These are phyloP conservation scores for Coptodon rendalli DNA, from an alignment of 2,113 vertebrate species.

Conservation along the genomic window DNA sequence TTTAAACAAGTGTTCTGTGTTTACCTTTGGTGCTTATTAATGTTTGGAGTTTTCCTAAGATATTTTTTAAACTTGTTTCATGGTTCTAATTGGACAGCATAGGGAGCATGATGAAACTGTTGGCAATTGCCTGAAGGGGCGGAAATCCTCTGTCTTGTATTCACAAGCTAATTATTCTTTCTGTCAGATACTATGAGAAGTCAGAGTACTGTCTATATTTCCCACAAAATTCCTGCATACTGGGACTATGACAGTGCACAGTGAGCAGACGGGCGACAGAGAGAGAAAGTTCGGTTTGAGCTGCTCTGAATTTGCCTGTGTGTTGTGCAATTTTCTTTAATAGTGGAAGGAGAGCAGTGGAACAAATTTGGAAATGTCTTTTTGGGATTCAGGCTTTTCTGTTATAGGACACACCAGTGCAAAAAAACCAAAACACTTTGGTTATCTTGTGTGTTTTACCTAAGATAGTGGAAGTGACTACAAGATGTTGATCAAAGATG, in stretches of 20 bases:
- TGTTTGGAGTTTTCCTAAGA: not conserved
- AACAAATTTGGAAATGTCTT: not conserved
- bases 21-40: not conserved
- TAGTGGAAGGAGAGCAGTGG: not conserved
- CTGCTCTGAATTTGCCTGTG: not conserved
- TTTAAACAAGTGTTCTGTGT: not conserved
- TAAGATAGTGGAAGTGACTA: not conserved
- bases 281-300: not conserved
- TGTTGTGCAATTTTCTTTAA: not conserved
- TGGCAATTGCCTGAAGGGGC: slow-evolving; percentile 12
- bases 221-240: not conserved
- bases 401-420: not conserved
- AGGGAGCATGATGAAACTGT: slow-evolving; percentile 33
- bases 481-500: not conserved
- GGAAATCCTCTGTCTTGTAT: not conserved
- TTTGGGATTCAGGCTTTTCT: not conserved
- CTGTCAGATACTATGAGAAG: not conserved
- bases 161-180: not conserved
- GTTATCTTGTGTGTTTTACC: not conserved
- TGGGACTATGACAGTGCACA: not conserved
- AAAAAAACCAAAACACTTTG: not conserved
- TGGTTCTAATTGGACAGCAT: slow-evolving; percentile 11
- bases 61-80: not conserved
- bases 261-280: not conserved
- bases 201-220: not conserved